Base-by-base conservation (phyloP, 2,113 vertebrate species). In the Talpa occidentalis region DNA sequence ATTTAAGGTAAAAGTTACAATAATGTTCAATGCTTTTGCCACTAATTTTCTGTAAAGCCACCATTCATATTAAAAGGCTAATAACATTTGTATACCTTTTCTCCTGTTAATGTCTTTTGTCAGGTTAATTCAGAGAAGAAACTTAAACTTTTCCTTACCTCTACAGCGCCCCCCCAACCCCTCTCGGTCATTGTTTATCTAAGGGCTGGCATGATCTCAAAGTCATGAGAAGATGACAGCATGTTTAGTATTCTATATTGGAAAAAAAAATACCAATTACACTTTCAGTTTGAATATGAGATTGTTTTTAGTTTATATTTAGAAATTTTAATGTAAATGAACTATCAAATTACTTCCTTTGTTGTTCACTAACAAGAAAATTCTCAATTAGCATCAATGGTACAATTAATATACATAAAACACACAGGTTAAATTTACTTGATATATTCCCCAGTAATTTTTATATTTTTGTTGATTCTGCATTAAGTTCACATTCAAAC, bases 381-480 rank as follows among this genome's bases (percentile, higher is more conserved):
- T 40, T 78, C 15, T 77, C 21, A 81, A 49, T 62, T 81, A 81
- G 12, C 0, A 69, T 32, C n/a, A 52, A 76, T 42, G 8, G 0
- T 66, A 30, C 72, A 67, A 52, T 44, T 85, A 85, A 80, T 44
- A 82, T n/a, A 19, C 17, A 54, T 64, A 83, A 89, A 92, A 83
- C 80, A 35, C 26, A 83, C 30, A 44, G n/a, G n/a, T 9, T 77
- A 88, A 88, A 84, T 67, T 84, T 93, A 8, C 2, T 64, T 89
- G 28, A n/a, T 24, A 6, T 74, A 74, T 72, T 77, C 66, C 26
- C 0, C 86, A 86, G 72, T 60, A 21, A 52, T 52, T 79, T 52
- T 73, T 85, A 26, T 77, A 24, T 15, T 14, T 67, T 22, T 82
- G 21, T 78, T 40, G 21, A 82, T 28, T 76, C 28, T 92, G 17